A percentile compares a stretch with the other conserved stretches of the same genome.
phyloP scores from a whole-genome alignment of 2,797 vertebrate species.

The Phataginus tricuspis region DNA sequence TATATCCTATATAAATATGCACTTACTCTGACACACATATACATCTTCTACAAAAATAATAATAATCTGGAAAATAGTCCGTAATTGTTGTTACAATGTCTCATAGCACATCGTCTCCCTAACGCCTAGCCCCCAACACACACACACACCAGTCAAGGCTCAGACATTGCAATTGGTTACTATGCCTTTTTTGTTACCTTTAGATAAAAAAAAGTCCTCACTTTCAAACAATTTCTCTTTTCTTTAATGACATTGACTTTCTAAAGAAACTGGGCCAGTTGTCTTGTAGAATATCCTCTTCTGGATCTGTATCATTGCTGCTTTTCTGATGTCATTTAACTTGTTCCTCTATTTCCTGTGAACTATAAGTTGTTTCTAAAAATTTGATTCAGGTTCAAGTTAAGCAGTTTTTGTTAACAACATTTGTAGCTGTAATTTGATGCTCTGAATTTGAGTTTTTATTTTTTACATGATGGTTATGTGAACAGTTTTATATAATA shows the following conservation, averaged over 20 bases:
- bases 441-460: neutral
- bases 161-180: neutral
- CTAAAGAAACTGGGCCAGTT: neutral
- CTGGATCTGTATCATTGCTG: neutral
- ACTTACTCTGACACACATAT: neutral
- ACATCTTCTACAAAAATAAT: neutral
- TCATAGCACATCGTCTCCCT: neutral
- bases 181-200: neutral
- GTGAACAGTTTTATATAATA: slow-evolving; percentile 30
- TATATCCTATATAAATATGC: neutral
- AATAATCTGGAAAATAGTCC: neutral
- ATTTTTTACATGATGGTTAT: neutral
- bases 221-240: neutral
- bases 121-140: neutral
- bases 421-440: neutral
- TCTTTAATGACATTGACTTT: neutral
- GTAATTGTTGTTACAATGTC: neutral
- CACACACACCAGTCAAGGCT: neutral
- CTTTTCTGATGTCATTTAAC: neutral
- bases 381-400: neutral
- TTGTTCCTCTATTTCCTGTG: slow-evolving; percentile 28
- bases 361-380: slow-evolving; percentile 30
- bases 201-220: neutral
- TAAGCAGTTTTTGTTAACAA: slow-evolving; percentile 17
- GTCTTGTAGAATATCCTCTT: neutral